Percentiles rank a stretch among this genome's conserved stretches.
Evolutionary conservation across 2,888 invertebrate species (phyloP).

Genomic region (Stenoptilia bipunctidactyla): DNA sequence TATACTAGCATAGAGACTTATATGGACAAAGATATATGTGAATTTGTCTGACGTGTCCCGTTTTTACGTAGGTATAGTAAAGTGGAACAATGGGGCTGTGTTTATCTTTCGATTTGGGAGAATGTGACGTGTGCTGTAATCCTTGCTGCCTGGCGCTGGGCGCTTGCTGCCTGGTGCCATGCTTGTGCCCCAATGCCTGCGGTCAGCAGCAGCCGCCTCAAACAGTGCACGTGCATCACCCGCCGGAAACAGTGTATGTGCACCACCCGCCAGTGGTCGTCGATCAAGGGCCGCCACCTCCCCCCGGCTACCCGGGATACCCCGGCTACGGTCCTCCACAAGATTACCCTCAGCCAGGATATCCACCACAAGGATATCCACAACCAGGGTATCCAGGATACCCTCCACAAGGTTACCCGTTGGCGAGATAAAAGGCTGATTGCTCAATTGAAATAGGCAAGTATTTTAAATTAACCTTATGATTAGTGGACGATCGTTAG

Average conservation of each 20-base stretch:
- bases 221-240: slow-evolving; percentile 44
- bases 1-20: no score
- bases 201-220: slow-evolving; percentile 47
- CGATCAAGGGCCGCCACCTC: slow-evolving; percentile 22
- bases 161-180: slow-evolving; percentile 55
- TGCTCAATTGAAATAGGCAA: slow-evolving; percentile 25
- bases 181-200: slow-evolving; percentile 57
- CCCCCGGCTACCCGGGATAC: slow-evolving; percentile 24
- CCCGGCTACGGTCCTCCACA: slow-evolving; percentile 22
- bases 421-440: not conserved
- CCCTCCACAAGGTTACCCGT: slow-evolving; percentile 12
- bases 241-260: slow-evolving; percentile 44
- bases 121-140: slow-evolving; percentile 50
- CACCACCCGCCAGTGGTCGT: slow-evolving; percentile 21
- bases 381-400: slow-evolving; percentile 22
- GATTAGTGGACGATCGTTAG: not conserved
- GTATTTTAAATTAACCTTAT: slow-evolving; percentile 7
- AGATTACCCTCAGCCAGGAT: slow-evolving; percentile 25
- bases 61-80: slow-evolving; percentile 4
- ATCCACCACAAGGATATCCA: slow-evolving; percentile 18
- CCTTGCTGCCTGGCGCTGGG: slow-evolving; percentile 56
- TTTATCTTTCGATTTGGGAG: slow-evolving; percentile 53
- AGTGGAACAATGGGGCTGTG: slow-evolving; percentile 46
- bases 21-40: no score
- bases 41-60: no score